Percentiles rank a stretch among this genome's conserved stretches.
Conservation (phyloP, 2,797 vertebrate genomes). For the Cyclopterus lumpus region DNA sequence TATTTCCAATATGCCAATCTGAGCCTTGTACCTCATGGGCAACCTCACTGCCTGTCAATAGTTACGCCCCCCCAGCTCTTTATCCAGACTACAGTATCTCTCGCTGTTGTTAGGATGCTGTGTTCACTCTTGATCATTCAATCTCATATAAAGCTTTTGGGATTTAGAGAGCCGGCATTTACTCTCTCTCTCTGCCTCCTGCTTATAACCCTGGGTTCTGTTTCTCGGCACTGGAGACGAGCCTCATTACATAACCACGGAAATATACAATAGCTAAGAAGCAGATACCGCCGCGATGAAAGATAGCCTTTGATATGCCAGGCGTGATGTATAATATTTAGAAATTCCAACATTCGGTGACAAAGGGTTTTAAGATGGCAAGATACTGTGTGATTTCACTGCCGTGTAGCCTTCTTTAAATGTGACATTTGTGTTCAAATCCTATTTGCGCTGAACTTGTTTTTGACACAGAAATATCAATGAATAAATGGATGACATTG, state of each 20-base stretch:
- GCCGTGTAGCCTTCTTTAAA: constrained; percentile 8
- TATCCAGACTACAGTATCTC: constrained; percentile 18
- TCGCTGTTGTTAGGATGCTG: constrained; percentile 25
- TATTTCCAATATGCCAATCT: neutral
- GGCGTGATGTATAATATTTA: constrained; percentile 5
- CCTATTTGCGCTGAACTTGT: neutral
- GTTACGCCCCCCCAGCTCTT: neutral
- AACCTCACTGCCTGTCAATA: neutral
- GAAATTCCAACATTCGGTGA: constrained; percentile 17
- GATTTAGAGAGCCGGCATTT: constrained; percentile 54
- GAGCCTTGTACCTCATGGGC: too few relatives aligned
- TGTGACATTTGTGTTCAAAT: constrained; percentile 11
- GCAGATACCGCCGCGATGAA: constrained; percentile 26
- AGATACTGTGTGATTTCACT: neutral
- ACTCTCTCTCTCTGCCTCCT: constrained; percentile 41
- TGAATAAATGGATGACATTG: too few relatives aligned
- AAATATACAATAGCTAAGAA: constrained; percentile 57
- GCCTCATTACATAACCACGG: constrained; percentile 64
- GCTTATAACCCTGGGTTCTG: constrained; percentile 48
- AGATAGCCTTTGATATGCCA: constrained; percentile 39
- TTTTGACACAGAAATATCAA: neutral
- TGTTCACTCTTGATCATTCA: constrained; percentile 47
- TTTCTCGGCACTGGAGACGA: constrained; percentile 60
- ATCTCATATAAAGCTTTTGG: constrained; percentile 40
- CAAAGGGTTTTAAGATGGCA: neutral